Evolutionary conservation across 1,140 invertebrate species (phyloP).

Genomic region (Archegozetes longisetosus): DNA sequence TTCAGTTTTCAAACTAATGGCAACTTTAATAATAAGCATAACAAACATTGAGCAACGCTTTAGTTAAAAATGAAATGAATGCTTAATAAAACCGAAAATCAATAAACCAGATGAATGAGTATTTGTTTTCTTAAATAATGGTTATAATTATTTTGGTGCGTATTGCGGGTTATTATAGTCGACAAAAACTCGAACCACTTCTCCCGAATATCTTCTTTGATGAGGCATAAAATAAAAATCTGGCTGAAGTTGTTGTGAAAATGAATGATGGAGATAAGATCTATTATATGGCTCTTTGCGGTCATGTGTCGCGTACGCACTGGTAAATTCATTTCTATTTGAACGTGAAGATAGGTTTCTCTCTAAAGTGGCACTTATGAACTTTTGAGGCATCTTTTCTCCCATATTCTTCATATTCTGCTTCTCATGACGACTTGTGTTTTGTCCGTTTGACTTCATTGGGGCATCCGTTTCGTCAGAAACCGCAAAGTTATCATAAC

Average conservation of each 20-base stretch:
- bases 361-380: constrained; percentile 1
- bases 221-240: constrained; percentile 92
- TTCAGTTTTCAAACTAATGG: no score
- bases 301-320: constrained; percentile 6
- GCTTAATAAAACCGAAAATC: background rate
- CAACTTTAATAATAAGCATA: background rate
- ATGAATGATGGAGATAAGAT: background rate
- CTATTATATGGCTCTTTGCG: background rate
- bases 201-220: constrained; percentile 76
- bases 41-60: background rate
- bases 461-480: constrained; percentile 4
- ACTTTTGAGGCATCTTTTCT: background rate
- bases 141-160: constrained; percentile 5
- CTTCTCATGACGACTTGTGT: background rate
- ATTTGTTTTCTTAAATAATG: background rate
- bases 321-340: background rate
- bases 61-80: background rate
- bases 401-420: background rate
- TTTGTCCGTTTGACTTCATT: background rate
- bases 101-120: background rate
- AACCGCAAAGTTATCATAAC: constrained; percentile 51
- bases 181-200: constrained; percentile 76
- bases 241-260: constrained; percentile 29
- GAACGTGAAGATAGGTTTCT: background rate
- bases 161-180: constrained; percentile 45